A percentile compares a stretch with the other conserved stretches of the same genome.
Evolutionary conservation across 2,797 vertebrate genomes (phyloP).

Genomic region (Xyrichtys novacula): DNA sequence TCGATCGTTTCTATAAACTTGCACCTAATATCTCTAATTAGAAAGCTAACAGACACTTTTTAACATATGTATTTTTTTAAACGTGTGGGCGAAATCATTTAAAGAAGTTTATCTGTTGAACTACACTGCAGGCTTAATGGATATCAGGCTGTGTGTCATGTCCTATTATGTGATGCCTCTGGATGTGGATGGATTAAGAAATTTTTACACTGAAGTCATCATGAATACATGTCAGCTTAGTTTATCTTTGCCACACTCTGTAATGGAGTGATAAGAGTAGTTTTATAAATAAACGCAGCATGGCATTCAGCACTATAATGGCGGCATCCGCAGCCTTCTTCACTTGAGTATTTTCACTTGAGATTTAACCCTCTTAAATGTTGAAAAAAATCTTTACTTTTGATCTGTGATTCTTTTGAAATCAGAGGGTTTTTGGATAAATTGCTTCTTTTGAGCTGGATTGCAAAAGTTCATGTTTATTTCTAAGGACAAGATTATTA

Average conservation of each 20-base stretch:
- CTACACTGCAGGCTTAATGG: too few relatives aligned
- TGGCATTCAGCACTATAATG: neutral
- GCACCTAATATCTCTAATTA: too few relatives aligned
- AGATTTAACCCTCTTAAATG: neutral
- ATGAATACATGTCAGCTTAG: neutral
- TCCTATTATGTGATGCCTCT: neutral
- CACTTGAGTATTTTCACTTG: neutral
- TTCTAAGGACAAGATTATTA: neutral
- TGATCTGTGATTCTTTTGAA: neutral
- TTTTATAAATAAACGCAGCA: neutral
- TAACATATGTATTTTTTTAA: too few relatives aligned
- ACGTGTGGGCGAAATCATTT: too few relatives aligned
- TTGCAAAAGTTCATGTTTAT: neutral
- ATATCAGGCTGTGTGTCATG: too few relatives aligned
- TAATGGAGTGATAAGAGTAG: neutral
- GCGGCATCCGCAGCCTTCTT: neutral
- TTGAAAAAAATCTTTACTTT: neutral
- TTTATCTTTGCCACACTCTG: neutral
- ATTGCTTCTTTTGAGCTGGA: neutral
- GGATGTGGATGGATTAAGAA: neutral
- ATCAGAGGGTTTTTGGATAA: neutral
- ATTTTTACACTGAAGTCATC: neutral
- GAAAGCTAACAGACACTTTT: too few relatives aligned
- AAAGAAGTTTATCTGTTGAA: too few relatives aligned
- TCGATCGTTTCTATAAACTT: neutral